Conservation (phyloP, 1,140 invertebrate genomes). For the Nephotettix cincticeps region DNA sequence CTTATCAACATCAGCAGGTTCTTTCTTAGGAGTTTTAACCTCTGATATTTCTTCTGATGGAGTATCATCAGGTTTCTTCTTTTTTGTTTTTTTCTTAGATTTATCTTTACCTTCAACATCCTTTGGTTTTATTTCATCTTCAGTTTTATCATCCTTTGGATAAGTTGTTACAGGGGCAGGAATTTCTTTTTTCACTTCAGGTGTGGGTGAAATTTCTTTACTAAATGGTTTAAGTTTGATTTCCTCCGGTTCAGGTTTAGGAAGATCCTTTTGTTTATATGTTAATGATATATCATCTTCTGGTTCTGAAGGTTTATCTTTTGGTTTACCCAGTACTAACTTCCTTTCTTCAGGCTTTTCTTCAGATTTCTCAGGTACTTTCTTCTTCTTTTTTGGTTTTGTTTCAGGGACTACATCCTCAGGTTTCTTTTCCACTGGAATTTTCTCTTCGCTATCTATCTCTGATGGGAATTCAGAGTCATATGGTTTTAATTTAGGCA, state of each 20-base stretch:
- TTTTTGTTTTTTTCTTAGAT: slow-evolving; percentile 29
- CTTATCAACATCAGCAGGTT: slow-evolving; percentile 30
- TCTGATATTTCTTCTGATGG: no score
- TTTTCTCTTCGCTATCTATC: not conserved
- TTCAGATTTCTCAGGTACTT: slow-evolving; percentile 29
- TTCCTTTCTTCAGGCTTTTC: slow-evolving; percentile 27
- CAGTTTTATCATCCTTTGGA: slow-evolving; percentile 15
- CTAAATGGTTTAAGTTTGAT: slow-evolving; percentile 36
- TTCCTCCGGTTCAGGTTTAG: slow-evolving; percentile 25
- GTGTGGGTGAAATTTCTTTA: slow-evolving; percentile 37
- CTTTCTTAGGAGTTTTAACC: slow-evolving; percentile 38
- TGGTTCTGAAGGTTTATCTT: slow-evolving; percentile 27
- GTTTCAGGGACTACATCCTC: slow-evolving; percentile 10
- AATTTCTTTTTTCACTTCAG: slow-evolving; percentile 38
- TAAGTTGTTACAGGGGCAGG: not conserved
- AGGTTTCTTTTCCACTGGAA: slow-evolving; percentile 26
- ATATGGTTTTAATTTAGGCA: slow-evolving; percentile 35
- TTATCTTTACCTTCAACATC: slow-evolving; percentile 3
- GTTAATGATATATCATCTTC: slow-evolving; percentile 34
- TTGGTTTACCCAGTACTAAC: slow-evolving; percentile 36
- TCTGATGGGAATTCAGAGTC: slow-evolving; percentile 12
- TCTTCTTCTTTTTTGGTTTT: slow-evolving; percentile 21
- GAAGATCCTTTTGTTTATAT: slow-evolving; percentile 26
- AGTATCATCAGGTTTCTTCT: slow-evolving; percentile 35
- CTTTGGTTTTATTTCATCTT: slow-evolving; percentile 26